These are phyloP conservation scores for Aricia artaxerxes DNA, from an alignment of 2,888 invertebrate genomes.

Conservation along the genomic window DNA sequence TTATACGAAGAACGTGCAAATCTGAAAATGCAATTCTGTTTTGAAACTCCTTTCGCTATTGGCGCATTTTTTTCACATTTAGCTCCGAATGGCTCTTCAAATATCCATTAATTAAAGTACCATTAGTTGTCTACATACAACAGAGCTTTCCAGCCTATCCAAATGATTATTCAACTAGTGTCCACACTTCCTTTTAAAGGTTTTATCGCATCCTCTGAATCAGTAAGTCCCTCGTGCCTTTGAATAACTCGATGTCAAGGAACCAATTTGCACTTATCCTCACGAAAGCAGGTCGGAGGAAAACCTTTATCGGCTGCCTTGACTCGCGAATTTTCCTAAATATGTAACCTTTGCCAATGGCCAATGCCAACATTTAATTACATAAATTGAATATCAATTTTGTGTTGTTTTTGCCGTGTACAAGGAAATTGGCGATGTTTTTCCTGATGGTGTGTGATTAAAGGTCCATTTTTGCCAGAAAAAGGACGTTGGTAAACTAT, in stretches of 20 bases:
- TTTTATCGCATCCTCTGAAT: neutral
- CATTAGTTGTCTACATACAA: neutral
- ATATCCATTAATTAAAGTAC: neutral
- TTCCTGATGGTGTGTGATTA: neutral
- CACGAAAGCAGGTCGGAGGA: slow-evolving; percentile 66
- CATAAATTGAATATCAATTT: slow-evolving; percentile 12
- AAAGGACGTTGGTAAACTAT: too few species aligned
- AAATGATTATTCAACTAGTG: neutral
- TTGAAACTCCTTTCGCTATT: too few species aligned
- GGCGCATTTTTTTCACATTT: too few species aligned
- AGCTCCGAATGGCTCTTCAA: too few species aligned
- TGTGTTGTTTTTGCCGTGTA: neutral
- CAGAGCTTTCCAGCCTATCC: neutral
- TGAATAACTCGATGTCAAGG: neutral
- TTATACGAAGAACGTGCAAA: too few species aligned
- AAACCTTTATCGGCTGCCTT: slow-evolving; percentile 49
- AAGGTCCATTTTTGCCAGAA: neutral
- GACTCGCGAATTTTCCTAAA: slow-evolving; percentile 38
- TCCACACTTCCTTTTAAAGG: neutral
- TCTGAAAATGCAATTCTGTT: too few species aligned
- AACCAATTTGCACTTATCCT: slow-evolving; percentile 40
- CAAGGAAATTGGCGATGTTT: neutral
- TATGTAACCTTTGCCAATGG: slow-evolving; percentile 24
- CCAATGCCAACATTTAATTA: slow-evolving; percentile 17
- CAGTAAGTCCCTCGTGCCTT: neutral